Evolutionary conservation across 2,797 vertebrate genomes (phyloP).

Genomic region (Brachyalestes nurse): DNA sequence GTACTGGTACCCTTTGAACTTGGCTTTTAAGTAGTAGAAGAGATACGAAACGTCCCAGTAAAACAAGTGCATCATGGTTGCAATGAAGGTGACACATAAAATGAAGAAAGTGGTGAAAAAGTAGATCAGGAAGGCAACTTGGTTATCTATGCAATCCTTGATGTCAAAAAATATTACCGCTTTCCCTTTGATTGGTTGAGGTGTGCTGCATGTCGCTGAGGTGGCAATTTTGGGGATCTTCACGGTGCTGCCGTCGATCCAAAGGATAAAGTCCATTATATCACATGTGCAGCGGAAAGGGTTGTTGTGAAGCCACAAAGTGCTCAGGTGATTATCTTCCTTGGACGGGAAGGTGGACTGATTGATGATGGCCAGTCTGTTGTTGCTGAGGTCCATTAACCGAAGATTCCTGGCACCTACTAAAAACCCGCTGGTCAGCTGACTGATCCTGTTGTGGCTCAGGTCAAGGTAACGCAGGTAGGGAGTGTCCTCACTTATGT

Average conservation of each 20-base stretch:
- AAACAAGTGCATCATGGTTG: constrained; percentile 77
- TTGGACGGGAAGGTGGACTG: constrained; percentile 66
- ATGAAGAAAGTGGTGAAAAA: constrained; percentile 69
- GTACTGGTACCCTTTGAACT: constrained; percentile 71
- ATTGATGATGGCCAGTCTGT: constrained; percentile 75
- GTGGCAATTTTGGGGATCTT: constrained; percentile 73
- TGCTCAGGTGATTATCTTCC: constrained; percentile 59
- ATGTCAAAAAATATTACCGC: constrained; percentile 71
- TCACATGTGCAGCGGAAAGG: constrained; percentile 81
- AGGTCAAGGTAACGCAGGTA: constrained; percentile 77
- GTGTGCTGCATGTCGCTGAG: constrained; percentile 68
- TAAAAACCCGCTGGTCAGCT: constrained; percentile 71
- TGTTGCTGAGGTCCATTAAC: constrained; percentile 76
- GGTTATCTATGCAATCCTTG: constrained; percentile 71
- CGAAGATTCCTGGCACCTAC: constrained; percentile 60
- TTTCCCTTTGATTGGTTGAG: constrained; percentile 58
- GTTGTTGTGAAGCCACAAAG: constrained; percentile 73
- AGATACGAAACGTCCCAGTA: constrained; percentile 81
- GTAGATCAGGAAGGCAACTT: constrained; percentile 64
- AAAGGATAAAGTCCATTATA: constrained; percentile 75
- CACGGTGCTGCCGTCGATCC: constrained; percentile 72
- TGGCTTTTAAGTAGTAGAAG: constrained; percentile 72
- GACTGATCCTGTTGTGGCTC: constrained; percentile 72
- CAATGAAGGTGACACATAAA: constrained; percentile 64
- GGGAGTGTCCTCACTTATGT: constrained; percentile 56